A percentile compares a stretch with the other conserved stretches of the same genome.
These are phyloP conservation scores for Phylloscopus whistleri DNA, from an alignment of 2,113 vertebrate genomes.

Conservation along the genomic window DNA sequence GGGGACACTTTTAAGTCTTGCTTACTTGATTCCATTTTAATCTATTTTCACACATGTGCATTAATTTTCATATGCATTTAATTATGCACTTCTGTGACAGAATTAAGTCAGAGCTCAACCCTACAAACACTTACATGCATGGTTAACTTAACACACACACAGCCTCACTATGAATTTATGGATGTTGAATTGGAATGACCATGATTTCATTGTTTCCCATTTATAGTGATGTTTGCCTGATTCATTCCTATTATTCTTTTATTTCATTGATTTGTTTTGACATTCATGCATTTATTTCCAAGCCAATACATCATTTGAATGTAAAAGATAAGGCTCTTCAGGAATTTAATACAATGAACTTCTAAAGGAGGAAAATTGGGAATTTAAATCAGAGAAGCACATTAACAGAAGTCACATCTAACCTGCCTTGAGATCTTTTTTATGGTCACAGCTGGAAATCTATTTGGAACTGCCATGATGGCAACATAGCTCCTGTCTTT, in stretches of 20 bases:
- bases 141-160: not conserved
- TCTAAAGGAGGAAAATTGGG: not conserved
- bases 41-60: not conserved
- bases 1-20: not conserved
- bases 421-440: not conserved
- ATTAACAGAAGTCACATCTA: not conserved
- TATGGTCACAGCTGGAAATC: not conserved
- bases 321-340: not conserved
- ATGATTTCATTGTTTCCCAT: not conserved
- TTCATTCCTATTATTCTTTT: conserved; percentile 14
- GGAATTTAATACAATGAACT: not conserved
- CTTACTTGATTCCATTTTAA: not conserved
- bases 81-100: not conserved
- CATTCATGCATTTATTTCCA: not conserved
- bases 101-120: not conserved
- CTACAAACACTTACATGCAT: not conserved
- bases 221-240: not conserved
- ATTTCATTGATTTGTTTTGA: conserved; percentile 3
- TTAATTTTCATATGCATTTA: not conserved
- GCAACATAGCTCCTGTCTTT: not conserved
- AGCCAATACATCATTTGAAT: not conserved
- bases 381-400: not conserved
- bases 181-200: not conserved
- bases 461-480: not conserved
- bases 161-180: not conserved